A percentile compares a stretch with the other conserved stretches of the same genome.
Conservation (phyloP, 92 coral and sea anemone genomes). For the Metridium senile region DNA sequence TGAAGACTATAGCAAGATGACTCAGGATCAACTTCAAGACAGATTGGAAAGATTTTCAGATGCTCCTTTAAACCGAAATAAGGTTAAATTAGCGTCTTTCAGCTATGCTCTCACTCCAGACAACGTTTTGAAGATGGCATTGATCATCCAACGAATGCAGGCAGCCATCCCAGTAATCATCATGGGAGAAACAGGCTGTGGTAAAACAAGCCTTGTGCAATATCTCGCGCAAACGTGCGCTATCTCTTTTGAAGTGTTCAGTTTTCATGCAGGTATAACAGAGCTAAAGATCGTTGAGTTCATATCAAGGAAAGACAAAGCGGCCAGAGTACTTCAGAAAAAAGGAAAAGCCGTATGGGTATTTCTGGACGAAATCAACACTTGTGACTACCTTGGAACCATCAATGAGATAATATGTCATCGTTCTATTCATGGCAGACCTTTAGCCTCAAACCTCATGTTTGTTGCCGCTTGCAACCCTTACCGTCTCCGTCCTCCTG, state of each 20-base stretch:
- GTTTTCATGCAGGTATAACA: slow-evolving; percentile 86
- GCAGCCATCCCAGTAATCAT: slow-evolving; percentile 88
- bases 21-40: slow-evolving; percentile 70
- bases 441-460: slow-evolving; percentile 67
- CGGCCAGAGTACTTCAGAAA: slow-evolving; percentile 44
- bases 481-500: slow-evolving; percentile 81
- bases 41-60: slow-evolving; percentile 78
- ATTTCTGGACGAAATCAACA: slow-evolving; percentile 92
- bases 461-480: slow-evolving; percentile 96
- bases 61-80: slow-evolving; percentile 26
- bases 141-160: slow-evolving; percentile 84
- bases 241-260: slow-evolving; percentile 67
- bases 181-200: slow-evolving; percentile 99
- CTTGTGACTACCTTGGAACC: slow-evolving; percentile 90
- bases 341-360: slow-evolving; percentile 65
- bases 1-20: slow-evolving; percentile 67
- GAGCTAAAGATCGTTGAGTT: slow-evolving; percentile 65
- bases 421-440: slow-evolving; percentile 73
- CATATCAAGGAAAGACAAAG: slow-evolving; percentile 35
- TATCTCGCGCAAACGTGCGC: slow-evolving; percentile 84
- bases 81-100: neutral
- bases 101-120: slow-evolving; percentile 93
- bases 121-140: slow-evolving; percentile 83
- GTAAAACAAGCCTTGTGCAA: slow-evolving; percentile 90
- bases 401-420: slow-evolving; percentile 88